Evolutionary conservation across 1,140 invertebrate species (phyloP).

Genomic region (Centruroides sculpturatus): DNA sequence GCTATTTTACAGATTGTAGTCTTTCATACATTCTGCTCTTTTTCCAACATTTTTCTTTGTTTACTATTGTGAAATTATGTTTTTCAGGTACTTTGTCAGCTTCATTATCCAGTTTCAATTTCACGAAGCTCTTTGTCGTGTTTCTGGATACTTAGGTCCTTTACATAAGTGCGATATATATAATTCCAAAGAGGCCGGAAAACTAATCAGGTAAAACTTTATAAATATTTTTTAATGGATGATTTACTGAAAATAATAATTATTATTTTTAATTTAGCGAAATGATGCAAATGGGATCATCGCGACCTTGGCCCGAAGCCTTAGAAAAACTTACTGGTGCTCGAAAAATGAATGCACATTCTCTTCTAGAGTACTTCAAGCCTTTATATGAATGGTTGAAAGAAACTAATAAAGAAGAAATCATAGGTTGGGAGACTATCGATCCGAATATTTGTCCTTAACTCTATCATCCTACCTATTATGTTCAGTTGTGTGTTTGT

Average conservation of each 20-base stretch:
- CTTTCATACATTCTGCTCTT: no score
- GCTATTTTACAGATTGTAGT: no score
- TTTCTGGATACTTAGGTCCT: slow-evolving; percentile 53
- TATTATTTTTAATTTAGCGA: slow-evolving; percentile 21
- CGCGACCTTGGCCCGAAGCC: slow-evolving; percentile 55
- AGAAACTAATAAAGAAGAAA: slow-evolving; percentile 53
- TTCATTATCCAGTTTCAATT: slow-evolving; percentile 85
- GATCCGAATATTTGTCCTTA: slow-evolving; percentile 24
- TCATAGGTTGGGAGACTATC: slow-evolving; percentile 52
- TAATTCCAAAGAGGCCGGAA: slow-evolving; percentile 27
- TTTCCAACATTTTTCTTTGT: slow-evolving; percentile 15
- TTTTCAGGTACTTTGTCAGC: slow-evolving; percentile 67
- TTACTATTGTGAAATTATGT: background rate
- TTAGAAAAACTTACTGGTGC: slow-evolving; percentile 54
- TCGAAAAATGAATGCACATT: slow-evolving; percentile 50
- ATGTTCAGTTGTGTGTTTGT: no score
- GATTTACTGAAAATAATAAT: no score
- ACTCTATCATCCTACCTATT: no score
- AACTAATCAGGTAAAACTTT: slow-evolving; percentile 21
- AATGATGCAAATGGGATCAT: slow-evolving; percentile 53
- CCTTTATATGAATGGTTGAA: slow-evolving; percentile 62
- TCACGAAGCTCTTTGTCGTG: slow-evolving; percentile 61
- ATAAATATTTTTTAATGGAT: slow-evolving; percentile 23
- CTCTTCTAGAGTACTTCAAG: slow-evolving; percentile 65
- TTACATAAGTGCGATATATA: slow-evolving; percentile 79